Percentiles rank a stretch among this genome's conserved stretches.
Conservation (phyloP, 2,888 invertebrate genomes). For the Coremacera marginata region DNA sequence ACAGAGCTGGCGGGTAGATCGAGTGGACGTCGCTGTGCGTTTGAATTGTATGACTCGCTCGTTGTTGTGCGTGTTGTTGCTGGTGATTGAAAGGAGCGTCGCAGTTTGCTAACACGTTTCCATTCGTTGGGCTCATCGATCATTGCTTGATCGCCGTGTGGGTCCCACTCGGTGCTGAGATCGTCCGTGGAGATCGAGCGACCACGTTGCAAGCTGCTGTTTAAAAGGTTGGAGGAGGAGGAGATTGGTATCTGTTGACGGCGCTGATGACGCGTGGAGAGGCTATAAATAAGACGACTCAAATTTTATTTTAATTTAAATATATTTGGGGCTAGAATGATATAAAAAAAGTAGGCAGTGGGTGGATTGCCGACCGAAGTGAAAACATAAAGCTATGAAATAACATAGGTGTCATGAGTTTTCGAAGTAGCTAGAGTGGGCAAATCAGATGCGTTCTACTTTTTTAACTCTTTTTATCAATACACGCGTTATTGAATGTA, state of each 20-base stretch:
- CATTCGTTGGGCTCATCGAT: slow-evolving; percentile 74
- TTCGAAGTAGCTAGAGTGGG: too few relatives aligned
- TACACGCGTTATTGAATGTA: too few relatives aligned
- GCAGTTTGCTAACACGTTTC: slow-evolving; percentile 75
- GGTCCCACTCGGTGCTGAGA: slow-evolving; percentile 66
- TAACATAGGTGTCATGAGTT: too few relatives aligned
- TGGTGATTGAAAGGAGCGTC: slow-evolving; percentile 78
- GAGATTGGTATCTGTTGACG: slow-evolving; percentile 60
- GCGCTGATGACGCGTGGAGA: slow-evolving; percentile 58
- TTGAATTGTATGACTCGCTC: neutral
- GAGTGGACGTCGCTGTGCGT: slow-evolving; percentile 54
- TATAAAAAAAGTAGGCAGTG: too few relatives aligned
- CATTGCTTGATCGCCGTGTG: slow-evolving; percentile 55
- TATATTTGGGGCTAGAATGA: neutral
- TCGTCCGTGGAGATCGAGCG: slow-evolving; percentile 72
- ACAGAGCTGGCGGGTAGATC: slow-evolving; percentile 71
- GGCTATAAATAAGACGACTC: slow-evolving; percentile 48
- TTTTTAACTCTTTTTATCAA: too few relatives aligned
- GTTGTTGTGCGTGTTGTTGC: slow-evolving; percentile 61
- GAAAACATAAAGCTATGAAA: too few relatives aligned
- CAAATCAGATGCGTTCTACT: too few relatives aligned
- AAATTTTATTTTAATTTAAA: neutral
- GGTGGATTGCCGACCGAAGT: too few relatives aligned
- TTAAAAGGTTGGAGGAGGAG: neutral
- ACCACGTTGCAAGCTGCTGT: slow-evolving; percentile 58